phyloP scores from a whole-genome alignment of 2,888 invertebrate genomes.

The Allophyes oxyacanthae region DNA sequence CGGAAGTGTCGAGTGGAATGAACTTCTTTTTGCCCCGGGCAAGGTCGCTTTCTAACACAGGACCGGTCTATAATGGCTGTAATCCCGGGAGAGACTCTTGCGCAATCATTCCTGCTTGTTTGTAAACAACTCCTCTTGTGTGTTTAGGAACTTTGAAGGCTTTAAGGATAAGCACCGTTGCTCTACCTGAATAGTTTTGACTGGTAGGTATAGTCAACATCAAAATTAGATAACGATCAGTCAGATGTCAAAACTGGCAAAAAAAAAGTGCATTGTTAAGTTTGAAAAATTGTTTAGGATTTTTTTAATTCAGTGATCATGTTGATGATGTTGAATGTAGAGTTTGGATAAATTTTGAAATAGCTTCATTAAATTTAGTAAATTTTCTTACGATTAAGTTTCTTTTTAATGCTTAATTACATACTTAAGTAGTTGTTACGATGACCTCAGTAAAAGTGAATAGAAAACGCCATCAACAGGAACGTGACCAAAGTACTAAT shows the following conservation, averaged over 20 bases:
- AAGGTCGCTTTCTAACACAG: slow-evolving; percentile 85
- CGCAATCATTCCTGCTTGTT: slow-evolving; percentile 48
- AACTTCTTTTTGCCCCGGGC: slow-evolving; percentile 73
- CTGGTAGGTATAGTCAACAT: too few relatives aligned
- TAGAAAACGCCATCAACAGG: slow-evolving; percentile 15
- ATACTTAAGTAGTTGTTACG: not conserved
- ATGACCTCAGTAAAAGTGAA: slow-evolving; percentile 2
- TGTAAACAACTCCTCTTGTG: slow-evolving; percentile 53
- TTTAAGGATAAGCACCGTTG: slow-evolving; percentile 2
- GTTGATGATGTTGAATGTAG: too few relatives aligned
- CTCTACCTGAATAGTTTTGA: slow-evolving; percentile 2
- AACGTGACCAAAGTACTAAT: slow-evolving; percentile 34
- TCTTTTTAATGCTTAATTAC: slow-evolving; percentile 19
- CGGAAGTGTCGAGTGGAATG: slow-evolving; percentile 75
- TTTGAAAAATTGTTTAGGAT: too few relatives aligned
- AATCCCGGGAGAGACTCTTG: slow-evolving; percentile 45
- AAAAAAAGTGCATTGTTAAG: too few relatives aligned
- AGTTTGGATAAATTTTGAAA: slow-evolving; percentile 1
- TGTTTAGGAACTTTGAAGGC: slow-evolving; percentile 3
- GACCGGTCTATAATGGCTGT: slow-evolving; percentile 78
- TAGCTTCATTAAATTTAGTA: slow-evolving; percentile 5
- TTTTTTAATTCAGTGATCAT: too few relatives aligned
- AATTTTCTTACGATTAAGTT: not conserved
- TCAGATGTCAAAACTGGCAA: not conserved
- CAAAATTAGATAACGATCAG: too few relatives aligned